These are phyloP conservation scores for Thecocarcelia acutangulata DNA, from an alignment of 2,888 invertebrate genomes.

Conservation along the genomic window DNA sequence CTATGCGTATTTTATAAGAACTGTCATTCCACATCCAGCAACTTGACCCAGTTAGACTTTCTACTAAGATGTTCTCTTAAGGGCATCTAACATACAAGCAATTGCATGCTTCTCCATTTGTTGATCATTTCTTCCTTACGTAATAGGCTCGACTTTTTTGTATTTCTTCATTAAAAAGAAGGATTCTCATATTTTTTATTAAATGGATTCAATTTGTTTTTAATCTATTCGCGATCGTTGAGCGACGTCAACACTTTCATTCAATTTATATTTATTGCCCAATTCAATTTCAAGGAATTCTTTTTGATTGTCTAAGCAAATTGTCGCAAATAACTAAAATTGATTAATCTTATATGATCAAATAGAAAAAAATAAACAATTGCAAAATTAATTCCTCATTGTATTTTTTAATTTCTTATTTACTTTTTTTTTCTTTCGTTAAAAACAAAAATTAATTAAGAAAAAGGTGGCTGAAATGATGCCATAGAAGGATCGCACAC, in stretches of 20 bases:
- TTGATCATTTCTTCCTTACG: too few species aligned
- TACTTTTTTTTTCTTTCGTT: neutral
- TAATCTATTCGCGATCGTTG: conserved; percentile 33
- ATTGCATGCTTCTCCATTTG: too few species aligned
- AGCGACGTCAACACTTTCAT: conserved; percentile 70
- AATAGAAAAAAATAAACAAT: conserved; percentile 14
- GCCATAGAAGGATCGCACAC: conserved; percentile 32
- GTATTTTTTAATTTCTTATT: neutral
- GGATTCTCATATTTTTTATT: conserved; percentile 1
- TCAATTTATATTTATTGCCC: conserved; percentile 32
- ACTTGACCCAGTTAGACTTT: too few species aligned
- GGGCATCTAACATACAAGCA: too few species aligned
- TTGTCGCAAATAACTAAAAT: conserved; percentile 31
- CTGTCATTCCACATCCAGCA: too few species aligned
- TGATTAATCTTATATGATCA: neutral
- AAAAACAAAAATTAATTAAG: conserved; percentile 11
- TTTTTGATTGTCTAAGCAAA: conserved; percentile 31
- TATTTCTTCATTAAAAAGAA: too few species aligned
- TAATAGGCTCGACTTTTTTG: too few species aligned
- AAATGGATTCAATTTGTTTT: conserved; percentile 16
- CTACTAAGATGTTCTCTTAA: too few species aligned
- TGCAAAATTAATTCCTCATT: conserved; percentile 23
- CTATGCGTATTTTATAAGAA: too few species aligned
- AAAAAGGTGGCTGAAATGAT: conserved; percentile 17
- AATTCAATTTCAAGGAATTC: conserved; percentile 3